Base-by-base conservation (phyloP, 2,888 invertebrate species). In the Scaptomyza tumidula region DNA sequence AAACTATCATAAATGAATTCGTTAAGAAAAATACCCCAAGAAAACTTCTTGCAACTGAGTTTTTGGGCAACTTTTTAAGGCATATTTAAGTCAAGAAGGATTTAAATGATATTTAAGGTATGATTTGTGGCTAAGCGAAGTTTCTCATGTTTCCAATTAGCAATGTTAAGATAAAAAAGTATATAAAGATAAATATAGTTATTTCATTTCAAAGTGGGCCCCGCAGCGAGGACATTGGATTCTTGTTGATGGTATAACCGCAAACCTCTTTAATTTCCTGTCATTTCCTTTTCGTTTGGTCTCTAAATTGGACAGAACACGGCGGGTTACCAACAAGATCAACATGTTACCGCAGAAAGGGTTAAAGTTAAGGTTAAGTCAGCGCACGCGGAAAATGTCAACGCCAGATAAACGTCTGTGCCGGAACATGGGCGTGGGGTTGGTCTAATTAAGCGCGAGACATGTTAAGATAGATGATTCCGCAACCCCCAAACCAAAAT, bases 191-290 rank as follows among this genome's bases (percentile, higher is more conserved):
- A 54, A 44, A 37, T 52, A 27, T 19, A 27, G 24, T 19, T 57
- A 31, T 55, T 61, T 41, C 70, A 54, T 39, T 27, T 71, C 68
- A 62, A 69, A 68, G 55, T 39, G 39, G n/a, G 54, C 68, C 63
- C 74, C 61, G 64, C 49, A 64, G 62, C 63, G 53, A 75, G 72
- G 68, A 59, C 66, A 58, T 63, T 33, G 14, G 10, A 14, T 16
- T 16, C n/a, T 52, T 53, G 54, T 64, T 52, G 41, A 44, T 50
- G 14, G 2, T 41, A 9, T 14, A 46, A 58, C 62, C 62, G 56
- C 74, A 77, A 81, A 87, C 54, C 35, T 77, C 86, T 86, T 90
- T 90, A 90, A 90, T 90, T 90, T 90, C 91, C 91, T 83, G 71
- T 58, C 62, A 69, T 79, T 87, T 88, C 72, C 87, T 62, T 78